Conservation (phyloP, 1,140 invertebrate species). For the Drosophila ironensis region DNA sequence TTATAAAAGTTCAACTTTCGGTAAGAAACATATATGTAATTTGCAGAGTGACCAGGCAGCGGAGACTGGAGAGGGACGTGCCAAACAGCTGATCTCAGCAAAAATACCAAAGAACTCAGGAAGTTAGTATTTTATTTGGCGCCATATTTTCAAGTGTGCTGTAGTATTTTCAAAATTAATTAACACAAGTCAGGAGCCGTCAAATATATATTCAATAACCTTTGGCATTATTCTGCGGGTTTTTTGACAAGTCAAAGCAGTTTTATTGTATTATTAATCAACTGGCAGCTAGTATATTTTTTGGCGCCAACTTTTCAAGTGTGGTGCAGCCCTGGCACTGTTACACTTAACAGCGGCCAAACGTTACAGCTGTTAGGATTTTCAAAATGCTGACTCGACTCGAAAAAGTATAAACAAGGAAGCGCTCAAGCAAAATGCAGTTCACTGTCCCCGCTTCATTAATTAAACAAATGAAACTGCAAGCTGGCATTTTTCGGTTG, state of each 20-base stretch:
- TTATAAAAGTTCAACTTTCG: constrained; percentile 20
- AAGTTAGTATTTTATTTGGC: not conserved
- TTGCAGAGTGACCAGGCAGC: constrained; percentile 2
- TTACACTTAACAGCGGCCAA: not conserved
- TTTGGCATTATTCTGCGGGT: no score
- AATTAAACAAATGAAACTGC: constrained; percentile 43
- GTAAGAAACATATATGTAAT: constrained; percentile 6
- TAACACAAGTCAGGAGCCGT: no score
- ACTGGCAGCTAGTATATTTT: no score
- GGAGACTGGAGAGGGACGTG: not conserved
- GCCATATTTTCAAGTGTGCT: not conserved
- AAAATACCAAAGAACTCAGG: not conserved
- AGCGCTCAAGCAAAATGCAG: not conserved
- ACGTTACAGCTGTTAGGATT: constrained; percentile 10
- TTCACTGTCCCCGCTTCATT: constrained; percentile 39
- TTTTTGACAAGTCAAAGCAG: no score
- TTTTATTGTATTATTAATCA: no score
- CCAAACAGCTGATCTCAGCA: not conserved
- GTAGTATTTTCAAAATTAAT: no score
- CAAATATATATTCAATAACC: no score
- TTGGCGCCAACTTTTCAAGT: not conserved
- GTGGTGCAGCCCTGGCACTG: not conserved
- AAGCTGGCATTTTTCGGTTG: constrained; percentile 33
- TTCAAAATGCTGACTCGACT: constrained; percentile 30
- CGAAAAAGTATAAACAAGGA: constrained; percentile 25